These are phyloP conservation scores for Coptodon rendalli DNA, from an alignment of 2,113 vertebrate species.

Conservation along the genomic window DNA sequence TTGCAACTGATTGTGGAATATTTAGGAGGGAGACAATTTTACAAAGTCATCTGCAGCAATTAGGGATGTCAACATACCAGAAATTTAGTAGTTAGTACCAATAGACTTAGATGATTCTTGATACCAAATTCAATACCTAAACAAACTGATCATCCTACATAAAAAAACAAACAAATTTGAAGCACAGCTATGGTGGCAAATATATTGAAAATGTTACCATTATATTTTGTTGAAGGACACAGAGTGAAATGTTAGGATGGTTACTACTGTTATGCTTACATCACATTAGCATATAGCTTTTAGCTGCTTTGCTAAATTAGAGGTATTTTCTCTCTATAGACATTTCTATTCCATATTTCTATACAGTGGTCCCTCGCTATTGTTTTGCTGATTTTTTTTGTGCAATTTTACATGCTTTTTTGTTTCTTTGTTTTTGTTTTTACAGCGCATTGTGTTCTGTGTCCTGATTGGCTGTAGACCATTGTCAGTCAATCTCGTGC, in stretches of 20 bases:
- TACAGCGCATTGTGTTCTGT: background rate
- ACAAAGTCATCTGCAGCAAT: background rate
- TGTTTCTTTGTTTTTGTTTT: background rate
- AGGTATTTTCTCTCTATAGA: background rate
- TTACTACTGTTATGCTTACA: background rate
- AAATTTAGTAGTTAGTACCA: background rate
- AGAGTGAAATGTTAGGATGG: background rate
- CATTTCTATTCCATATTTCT: background rate
- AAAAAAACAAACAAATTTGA: background rate
- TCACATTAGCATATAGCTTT: background rate
- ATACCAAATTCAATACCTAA: background rate
- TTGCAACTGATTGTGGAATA: background rate
- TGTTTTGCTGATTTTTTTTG: background rate
- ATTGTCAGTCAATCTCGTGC: background rate
- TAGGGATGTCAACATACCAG: background rate
- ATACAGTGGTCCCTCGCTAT: background rate
- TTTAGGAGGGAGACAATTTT: background rate
- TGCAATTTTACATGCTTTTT: background rate
- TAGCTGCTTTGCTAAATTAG: background rate
- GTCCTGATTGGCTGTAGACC: background rate
- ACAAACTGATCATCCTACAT: background rate
- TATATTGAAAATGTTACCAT: background rate
- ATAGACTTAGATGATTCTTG: background rate
- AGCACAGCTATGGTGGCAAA: background rate
- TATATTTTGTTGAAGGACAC: background rate